A percentile compares a stretch with the other conserved stretches of the same genome.
Conservation (phyloP, 2,113 vertebrate species). For the Dicentrarchus labrax region DNA sequence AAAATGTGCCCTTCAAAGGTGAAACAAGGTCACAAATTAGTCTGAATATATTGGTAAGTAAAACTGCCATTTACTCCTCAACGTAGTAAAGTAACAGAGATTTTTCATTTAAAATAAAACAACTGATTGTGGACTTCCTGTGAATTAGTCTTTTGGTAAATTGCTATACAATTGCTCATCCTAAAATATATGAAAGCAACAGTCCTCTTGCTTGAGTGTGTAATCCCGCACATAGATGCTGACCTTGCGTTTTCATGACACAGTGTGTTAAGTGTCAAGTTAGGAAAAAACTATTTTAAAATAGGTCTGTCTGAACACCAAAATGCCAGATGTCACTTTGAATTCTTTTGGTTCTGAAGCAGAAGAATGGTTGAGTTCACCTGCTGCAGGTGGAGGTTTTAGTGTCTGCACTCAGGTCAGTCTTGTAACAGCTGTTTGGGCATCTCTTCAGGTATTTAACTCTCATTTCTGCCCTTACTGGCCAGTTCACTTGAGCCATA, state of each 20-base stretch:
- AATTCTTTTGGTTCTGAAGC: slow-evolving; percentile 8
- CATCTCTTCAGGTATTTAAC: neutral
- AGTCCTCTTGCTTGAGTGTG: neutral
- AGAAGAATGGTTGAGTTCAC: slow-evolving; percentile 4
- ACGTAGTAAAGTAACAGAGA: neutral
- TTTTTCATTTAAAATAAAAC: neutral
- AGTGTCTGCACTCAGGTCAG: slow-evolving; percentile 27
- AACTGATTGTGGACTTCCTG: neutral
- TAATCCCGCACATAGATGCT: neutral
- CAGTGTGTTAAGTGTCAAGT: neutral
- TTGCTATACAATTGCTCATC: neutral
- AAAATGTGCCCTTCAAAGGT: neutral
- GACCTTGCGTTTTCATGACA: slow-evolving; percentile 39
- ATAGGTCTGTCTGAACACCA: neutral
- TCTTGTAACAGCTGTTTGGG: slow-evolving; percentile 20
- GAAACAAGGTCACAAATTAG: neutral
- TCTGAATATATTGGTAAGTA: neutral
- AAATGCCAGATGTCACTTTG: slow-evolving; percentile 66
- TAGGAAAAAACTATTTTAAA: neutral
- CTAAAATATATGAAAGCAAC: neutral
- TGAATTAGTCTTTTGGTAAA: neutral
- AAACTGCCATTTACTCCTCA: neutral
- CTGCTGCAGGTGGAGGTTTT: slow-evolving; percentile 6
- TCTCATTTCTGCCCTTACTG: neutral
- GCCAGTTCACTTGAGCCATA: slow-evolving; percentile 1